Percentiles rank a stretch among this genome's conserved stretches.
These are phyloP conservation scores for Corythornis cristatus DNA, from an alignment of 2,113 vertebrate species.

Conservation along the genomic window DNA sequence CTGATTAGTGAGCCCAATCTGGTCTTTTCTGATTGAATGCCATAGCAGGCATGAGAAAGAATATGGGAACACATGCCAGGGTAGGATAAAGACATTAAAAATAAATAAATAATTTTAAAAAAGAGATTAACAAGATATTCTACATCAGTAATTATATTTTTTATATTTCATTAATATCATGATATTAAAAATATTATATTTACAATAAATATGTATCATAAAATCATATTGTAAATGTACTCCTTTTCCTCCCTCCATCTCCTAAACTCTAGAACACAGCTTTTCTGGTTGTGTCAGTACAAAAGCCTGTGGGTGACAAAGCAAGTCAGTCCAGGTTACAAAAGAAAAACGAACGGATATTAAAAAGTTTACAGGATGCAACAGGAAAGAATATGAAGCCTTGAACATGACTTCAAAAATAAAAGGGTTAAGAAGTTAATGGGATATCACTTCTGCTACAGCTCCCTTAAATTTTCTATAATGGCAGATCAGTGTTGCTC, in stretches of 20 bases:
- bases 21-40: background rate
- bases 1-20: background rate
- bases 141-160: too few relatives aligned
- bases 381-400: background rate
- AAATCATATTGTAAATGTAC: background rate
- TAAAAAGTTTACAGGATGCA: background rate
- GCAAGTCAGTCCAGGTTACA: background rate
- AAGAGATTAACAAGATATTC: background rate
- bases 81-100: background rate
- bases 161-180: too few relatives aligned
- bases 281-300: background rate
- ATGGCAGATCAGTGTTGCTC: background rate
- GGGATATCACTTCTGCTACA: background rate
- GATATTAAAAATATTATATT: too few relatives aligned
- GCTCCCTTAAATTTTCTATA: background rate
- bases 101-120: background rate
- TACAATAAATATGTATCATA: background rate
- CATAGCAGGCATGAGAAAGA: background rate
- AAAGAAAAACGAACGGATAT: background rate
- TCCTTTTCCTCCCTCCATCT: background rate
- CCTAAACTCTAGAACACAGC: background rate
- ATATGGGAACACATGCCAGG: background rate
- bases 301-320: background rate
- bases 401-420: background rate
- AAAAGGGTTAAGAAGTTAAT: background rate